Base-by-base conservation (phyloP, 2,797 vertebrate species). In the Trachops cirrhosus region DNA sequence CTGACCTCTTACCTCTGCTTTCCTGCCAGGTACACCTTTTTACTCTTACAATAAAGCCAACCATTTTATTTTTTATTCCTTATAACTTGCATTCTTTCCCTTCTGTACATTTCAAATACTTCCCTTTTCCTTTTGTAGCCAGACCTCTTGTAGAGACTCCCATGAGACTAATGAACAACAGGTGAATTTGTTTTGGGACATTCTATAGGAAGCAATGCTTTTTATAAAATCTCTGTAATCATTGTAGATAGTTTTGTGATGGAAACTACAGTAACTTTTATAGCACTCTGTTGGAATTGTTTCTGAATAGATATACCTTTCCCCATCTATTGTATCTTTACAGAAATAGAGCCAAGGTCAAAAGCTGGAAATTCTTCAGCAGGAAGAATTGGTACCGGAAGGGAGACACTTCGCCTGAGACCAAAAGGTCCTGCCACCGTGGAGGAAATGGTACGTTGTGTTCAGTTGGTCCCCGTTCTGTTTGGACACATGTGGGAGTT, bases 341-440 rank as follows among this genome's bases (percentile, higher is more conserved):
- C 97, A 99, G 99, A 99, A 98, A 99, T 99, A 21, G 99, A 99
- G 97, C 99, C 99, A 3, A 98, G 99, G 87, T 99, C 99, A 84
- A 99, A 98, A 97, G 98, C 98, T 15, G 96, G 98, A 97, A 98
- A 98, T 98, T 97, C 98, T 6, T 93, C 98, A 32, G 99, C 98
- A 6, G 98, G 97, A 94, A 99, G 99, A 97, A 97, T 99, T 1
- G 98, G 99, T 67, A 99, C 98, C 14, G 99, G 99, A n/a, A 99
- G 97, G 97, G 99, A 98, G 92, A 99, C 99, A 0, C 98, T 99
- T 96, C 99, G 99, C 29, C 98, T 99, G 79, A 99, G 99, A 96
- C 98, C 99, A 32, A 99, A 99, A 97, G 99, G 99, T 32, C 99
- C 99, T 5, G 99, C 99, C 9, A 99, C 99, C 0, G 98, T 99